phyloP scores from a whole-genome alignment of 2,888 invertebrate species.

The Diaphora mendica region DNA sequence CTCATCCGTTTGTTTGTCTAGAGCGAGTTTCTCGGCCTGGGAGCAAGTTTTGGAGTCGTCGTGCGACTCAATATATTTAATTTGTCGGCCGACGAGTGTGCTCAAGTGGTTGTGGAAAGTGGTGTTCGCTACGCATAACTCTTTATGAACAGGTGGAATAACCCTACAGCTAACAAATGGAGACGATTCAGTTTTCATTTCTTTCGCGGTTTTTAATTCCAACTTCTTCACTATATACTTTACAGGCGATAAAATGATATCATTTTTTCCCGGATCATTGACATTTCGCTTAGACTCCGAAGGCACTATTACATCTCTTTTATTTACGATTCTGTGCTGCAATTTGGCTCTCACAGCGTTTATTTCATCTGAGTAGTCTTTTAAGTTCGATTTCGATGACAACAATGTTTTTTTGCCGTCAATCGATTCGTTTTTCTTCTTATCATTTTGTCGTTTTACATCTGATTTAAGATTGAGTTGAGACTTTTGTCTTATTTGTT shows the following conservation, averaged over 20 bases:
- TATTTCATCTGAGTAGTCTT: conserved; percentile 83
- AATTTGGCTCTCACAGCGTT: conserved; percentile 82
- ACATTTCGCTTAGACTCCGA: conserved; percentile 72
- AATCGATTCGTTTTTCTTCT: conserved; percentile 72
- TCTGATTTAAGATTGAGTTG: conserved; percentile 78
- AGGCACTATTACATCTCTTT: conserved; percentile 72
- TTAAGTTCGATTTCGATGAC: conserved; percentile 72
- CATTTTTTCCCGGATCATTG: conserved; percentile 70
- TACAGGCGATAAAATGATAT: conserved; percentile 80
- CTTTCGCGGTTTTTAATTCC: conserved; percentile 80
- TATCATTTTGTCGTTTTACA: conserved; percentile 74
- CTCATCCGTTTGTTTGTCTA: conserved; percentile 78
- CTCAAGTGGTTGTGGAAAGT: conserved; percentile 83
- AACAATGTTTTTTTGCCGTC: conserved; percentile 74
- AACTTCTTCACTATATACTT: conserved; percentile 83
- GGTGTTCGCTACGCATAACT: conserved; percentile 81
- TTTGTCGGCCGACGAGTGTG: conserved; percentile 84
- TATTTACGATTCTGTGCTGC: conserved; percentile 80
- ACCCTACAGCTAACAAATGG: conserved; percentile 80
- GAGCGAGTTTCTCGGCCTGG: conserved; percentile 71
- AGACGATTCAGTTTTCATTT: conserved; percentile 74
- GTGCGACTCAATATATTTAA: conserved; percentile 77
- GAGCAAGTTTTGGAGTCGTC: conserved; percentile 77
- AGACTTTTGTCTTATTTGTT: conserved; percentile 82
- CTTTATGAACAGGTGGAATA: conserved; percentile 81